Base-by-base conservation (phyloP, 2,888 invertebrate species). In the Linnaemya tessellans region DNA sequence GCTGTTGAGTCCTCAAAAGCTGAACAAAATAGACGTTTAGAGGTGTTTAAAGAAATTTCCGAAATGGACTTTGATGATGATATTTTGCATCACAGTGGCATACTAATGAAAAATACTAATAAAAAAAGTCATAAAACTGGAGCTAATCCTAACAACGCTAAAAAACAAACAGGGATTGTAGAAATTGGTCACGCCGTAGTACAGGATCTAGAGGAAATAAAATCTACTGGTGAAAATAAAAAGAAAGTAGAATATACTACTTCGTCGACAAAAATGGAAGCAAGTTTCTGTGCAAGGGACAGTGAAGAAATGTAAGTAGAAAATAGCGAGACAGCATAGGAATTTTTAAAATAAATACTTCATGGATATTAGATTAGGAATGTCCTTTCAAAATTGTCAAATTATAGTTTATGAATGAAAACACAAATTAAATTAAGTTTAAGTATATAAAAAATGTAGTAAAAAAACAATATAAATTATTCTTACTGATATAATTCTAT, bases 41-140 rank as follows among this genome's bases (percentile, higher is more conserved):
- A 95, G 89, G 90, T 96, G 87, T 95, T 96, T 84, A 94, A 95
- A 86, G 95, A 95, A 91, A 96, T 97, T 68, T 94, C 96, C 87
- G 94, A 95, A 91, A 94, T 95, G 93, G 95, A 95, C 86, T 96
- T 94, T 87, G 96, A 96, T 87, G 95, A 95, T 77, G 95, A 95
- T 86, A 95, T 95, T 65, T 91, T 95, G 13, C 94, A 95, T 90
- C 95, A 95, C 60, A 95, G 95, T 71, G 94, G 94, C 64, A 86
- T 87, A 41, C 62, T 81, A 0, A 25, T 60, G 20, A 82, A 79
- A 51, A 88, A 80, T 84, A 90, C n/a, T 20, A 83, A 75, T 0
- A 89, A 87, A 38, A 89, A 87, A 70, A 88, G 88, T 0, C 68
- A 60, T 4, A 84, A 77, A 62, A 54, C 1, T 15, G 38, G 11